Evolutionary conservation across 2,888 invertebrate genomes (phyloP), one percentile per base, ranked within the genome.

Genomic region (Cheilosia scutellata): DNA sequence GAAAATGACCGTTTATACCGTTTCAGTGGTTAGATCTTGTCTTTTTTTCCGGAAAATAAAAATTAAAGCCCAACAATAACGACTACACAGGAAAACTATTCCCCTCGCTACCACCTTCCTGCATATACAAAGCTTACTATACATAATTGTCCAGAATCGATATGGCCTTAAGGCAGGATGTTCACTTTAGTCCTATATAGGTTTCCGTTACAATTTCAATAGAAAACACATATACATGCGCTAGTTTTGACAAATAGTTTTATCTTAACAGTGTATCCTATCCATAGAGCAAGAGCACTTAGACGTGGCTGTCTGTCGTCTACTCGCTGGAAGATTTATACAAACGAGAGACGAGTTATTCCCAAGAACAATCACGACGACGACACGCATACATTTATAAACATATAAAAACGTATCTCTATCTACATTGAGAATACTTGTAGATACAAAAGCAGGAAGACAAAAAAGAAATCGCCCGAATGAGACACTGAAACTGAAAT

Each of bases 321-420:
- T 62, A 58, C 55, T 70, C 16, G 49, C 51, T 65, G 58, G 42
- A 74, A 62, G 68, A 83, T 74, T 83, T 72, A 74, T 78, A 72
- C 72, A 57, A 77, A 57, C 71, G 29, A 40, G 60, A 77, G 68
- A 57, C 72, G 72, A 74, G 71, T 42, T 82, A 77, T 77, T 77
- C 71, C 71, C 58, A 65, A 82, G 66, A 74, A 83, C 72, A 78
- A 83, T 78, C 83, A 78, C 72, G 57, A 57, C 62, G 44, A 20
- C 20, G 20, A 20, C 42, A 75, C 16, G 25, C 7, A 47, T 13
- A 20, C 16, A 53, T 40, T 55, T 49, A 42, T 47, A 51, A 47
- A 37, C 29, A 37, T 11, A 37, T 1, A 42, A 75, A 62, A 51
- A 55, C 37, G 65, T 70, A 51, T 49, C 51, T 25, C 40, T 40